These are phyloP conservation scores for Schizaphis graminum DNA, from an alignment of 2,888 invertebrate species.

Conservation along the genomic window DNA sequence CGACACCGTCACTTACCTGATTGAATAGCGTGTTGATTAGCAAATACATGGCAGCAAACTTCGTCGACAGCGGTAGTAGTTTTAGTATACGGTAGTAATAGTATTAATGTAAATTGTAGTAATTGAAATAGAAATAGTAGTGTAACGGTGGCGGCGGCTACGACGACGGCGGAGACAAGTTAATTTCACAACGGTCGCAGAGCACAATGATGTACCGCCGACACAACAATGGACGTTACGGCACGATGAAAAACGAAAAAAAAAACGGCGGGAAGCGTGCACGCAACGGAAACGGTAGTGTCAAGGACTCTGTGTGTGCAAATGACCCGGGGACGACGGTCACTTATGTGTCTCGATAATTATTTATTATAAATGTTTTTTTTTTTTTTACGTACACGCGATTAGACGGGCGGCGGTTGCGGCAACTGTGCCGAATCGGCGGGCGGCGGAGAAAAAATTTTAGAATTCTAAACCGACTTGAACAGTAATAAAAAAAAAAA, in stretches of 20 bases:
- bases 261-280: neutral
- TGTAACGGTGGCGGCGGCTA: neutral
- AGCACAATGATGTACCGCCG: neutral
- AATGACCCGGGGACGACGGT: neutral
- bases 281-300: conserved; percentile 41
- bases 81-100: neutral
- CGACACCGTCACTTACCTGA: conserved; percentile 1
- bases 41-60: conserved; percentile 20
- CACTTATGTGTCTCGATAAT: neutral
- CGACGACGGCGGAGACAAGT: neutral
- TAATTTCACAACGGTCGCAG: conserved; percentile 24
- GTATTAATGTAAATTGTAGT: neutral
- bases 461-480: neutral
- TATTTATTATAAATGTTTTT: neutral
- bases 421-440: too few species aligned
- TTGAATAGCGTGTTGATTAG: conserved; percentile 1
- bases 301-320: conserved; percentile 36
- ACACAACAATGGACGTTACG: neutral
- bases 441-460: neutral
- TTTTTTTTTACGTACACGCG: neutral
- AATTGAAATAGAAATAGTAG: neutral
- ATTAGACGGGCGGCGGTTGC: neutral
- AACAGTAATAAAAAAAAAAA: neutral
- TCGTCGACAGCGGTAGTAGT: neutral
- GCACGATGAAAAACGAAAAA: neutral